phyloP scores from a whole-genome alignment of 2,888 invertebrate genomes.

The Lasioglossum leucozonium region DNA sequence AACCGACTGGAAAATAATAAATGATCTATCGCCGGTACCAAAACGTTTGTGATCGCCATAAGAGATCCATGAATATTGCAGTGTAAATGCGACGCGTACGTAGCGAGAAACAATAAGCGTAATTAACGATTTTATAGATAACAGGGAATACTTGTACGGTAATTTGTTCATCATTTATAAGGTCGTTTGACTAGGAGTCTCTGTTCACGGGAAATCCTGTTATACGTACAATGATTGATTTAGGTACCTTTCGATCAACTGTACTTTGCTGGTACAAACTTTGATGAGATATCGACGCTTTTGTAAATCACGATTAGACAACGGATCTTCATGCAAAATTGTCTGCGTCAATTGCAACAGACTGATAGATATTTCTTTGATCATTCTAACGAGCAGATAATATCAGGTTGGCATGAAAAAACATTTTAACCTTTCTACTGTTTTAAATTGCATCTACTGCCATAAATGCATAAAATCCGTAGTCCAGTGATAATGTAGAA shows the following conservation, averaged over 20 bases:
- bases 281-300: background rate
- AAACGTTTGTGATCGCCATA: background rate
- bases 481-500: too few relatives aligned
- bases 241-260: background rate
- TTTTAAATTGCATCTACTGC: too few relatives aligned
- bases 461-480: too few relatives aligned
- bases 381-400: too few relatives aligned
- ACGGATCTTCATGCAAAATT: too few relatives aligned
- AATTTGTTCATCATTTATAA: background rate
- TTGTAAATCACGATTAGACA: background rate
- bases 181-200: background rate
- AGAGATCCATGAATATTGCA: constrained; percentile 10
- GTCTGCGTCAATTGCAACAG: too few relatives aligned
- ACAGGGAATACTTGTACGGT: constrained; percentile 1
- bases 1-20: background rate
- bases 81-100: background rate
- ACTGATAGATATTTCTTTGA: too few relatives aligned
- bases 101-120: background rate
- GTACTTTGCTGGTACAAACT: background rate
- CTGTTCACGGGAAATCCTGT: background rate
- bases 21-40: background rate
- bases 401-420: too few relatives aligned
- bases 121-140: constrained; percentile 11
- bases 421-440: too few relatives aligned
- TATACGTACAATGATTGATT: background rate